Evolutionary conservation across 1,140 invertebrate genomes (phyloP).

Genomic region (Asobara japonica): DNA sequence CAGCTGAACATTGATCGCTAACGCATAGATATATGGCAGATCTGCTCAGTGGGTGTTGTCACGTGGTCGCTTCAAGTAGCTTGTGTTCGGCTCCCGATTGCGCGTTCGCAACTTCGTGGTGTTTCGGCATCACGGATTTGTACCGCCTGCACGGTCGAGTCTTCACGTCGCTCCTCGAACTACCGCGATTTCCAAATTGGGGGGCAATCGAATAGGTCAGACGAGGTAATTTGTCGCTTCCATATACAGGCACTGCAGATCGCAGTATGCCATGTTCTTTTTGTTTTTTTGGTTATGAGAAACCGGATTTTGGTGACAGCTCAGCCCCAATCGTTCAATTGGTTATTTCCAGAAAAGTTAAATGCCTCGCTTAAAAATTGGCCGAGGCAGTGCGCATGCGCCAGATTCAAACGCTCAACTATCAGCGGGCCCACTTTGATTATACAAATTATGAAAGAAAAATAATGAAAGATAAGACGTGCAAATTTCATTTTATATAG

Average conservation of each 20-base stretch:
- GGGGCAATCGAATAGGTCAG: slow-evolving; percentile 69
- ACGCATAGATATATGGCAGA: slow-evolving; percentile 67
- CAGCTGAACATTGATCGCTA: slow-evolving; percentile 75
- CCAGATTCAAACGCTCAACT: too few species aligned
- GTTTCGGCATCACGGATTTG: slow-evolving; percentile 49
- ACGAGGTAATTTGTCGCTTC: slow-evolving; percentile 71
- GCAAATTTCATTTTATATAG: too few species aligned
- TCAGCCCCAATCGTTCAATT: too few species aligned
- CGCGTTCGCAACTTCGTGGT: slow-evolving; percentile 53
- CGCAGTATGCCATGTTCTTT: slow-evolving; percentile 68
- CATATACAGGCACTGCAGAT: slow-evolving; percentile 69
- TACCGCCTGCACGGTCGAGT: slow-evolving; percentile 66
- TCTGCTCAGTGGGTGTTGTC: slow-evolving; percentile 73
- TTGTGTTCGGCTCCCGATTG: slow-evolving; percentile 68
- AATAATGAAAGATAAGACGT: too few species aligned
- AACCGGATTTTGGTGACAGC: too few species aligned
- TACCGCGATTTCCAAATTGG: slow-evolving; percentile 73
- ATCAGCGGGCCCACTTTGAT: too few species aligned
- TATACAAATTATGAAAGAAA: too few species aligned
- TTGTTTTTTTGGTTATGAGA: neutral
- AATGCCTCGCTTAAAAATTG: too few species aligned
- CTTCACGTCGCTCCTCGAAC: slow-evolving; percentile 70
- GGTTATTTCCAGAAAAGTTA: too few species aligned
- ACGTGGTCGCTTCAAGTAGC: slow-evolving; percentile 71
- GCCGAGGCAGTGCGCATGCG: too few species aligned